Percentiles rank a stretch among this genome's conserved stretches.
Evolutionary conservation across 2,888 invertebrate genomes (phyloP).

Genomic region (Meteorus cinctellus): DNA sequence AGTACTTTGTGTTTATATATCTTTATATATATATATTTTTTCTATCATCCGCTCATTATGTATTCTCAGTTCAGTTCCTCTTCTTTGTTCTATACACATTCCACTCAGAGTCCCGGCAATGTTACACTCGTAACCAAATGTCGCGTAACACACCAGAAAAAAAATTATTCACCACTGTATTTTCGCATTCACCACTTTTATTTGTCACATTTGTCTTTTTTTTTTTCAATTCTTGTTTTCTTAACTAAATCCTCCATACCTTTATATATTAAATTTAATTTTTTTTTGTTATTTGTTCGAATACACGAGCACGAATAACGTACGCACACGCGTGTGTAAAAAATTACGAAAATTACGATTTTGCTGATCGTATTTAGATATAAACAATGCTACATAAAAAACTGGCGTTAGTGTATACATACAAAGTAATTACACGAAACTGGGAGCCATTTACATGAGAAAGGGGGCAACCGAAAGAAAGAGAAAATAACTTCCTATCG

Average conservation of each 20-base stretch:
- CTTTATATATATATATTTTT: not conserved
- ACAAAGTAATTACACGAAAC: not conserved
- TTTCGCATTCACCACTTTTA: conserved; percentile 29
- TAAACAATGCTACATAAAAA: conserved; percentile 26
- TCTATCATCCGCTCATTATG: conserved; percentile 34
- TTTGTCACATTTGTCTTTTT: conserved; percentile 13
- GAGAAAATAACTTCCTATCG: not conserved
- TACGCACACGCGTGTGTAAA: conserved; percentile 27
- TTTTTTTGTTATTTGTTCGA: not conserved
- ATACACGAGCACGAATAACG: conserved; percentile 21
- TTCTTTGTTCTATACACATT: conserved; percentile 39
- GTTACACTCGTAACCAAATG: conserved; percentile 13
- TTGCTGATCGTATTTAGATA: not conserved
- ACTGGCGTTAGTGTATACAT: conserved; percentile 5
- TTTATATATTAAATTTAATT: not conserved
- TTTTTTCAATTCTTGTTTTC: not conserved
- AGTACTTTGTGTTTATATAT: not conserved
- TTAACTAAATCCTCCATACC: conserved; percentile 8
- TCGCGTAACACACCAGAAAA: conserved; percentile 5
- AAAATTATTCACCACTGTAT: conserved; percentile 22
- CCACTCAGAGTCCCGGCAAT: conserved; percentile 45
- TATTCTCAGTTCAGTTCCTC: conserved; percentile 15
- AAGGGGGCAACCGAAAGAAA: not conserved
- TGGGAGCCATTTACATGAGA: not conserved
- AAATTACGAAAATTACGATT: conserved; percentile 33